Evolutionary conservation across 2,797 vertebrate species (phyloP).

Genomic region (Pempheris klunzingeri): DNA sequence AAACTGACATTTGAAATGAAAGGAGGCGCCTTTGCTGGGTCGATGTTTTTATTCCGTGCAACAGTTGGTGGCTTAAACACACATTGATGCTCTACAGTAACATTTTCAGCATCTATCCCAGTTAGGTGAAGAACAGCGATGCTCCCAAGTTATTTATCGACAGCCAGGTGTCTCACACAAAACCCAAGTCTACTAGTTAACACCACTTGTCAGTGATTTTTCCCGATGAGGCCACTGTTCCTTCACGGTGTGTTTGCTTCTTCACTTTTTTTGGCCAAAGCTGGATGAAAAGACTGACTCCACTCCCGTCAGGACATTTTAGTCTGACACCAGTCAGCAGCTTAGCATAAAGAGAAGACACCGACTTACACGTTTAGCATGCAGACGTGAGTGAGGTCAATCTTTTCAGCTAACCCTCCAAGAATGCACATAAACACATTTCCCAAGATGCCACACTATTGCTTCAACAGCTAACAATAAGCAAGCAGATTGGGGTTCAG

Average conservation of each 20-base stretch:
- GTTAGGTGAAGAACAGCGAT: not conserved
- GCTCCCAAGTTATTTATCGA: not conserved
- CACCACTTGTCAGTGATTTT: not conserved
- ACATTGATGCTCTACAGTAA: not conserved
- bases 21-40: not conserved
- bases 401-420: not conserved
- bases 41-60: conserved; percentile 23
- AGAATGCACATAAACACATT: not conserved
- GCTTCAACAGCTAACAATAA: not conserved
- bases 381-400: not conserved
- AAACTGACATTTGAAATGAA: conserved; percentile 72
- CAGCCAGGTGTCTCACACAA: not conserved
- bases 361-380: not conserved
- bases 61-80: not conserved
- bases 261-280: not conserved
- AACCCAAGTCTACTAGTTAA: not conserved
- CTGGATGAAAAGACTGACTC: not conserved
- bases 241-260: not conserved
- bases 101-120: not conserved
- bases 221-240: conserved; percentile 7
- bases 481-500: not conserved
- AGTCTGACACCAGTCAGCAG: no score
- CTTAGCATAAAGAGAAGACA: not conserved
- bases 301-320: no score
- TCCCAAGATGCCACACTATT: not conserved